A percentile compares a stretch with the other conserved stretches of the same genome.
Evolutionary conservation across 2,888 invertebrate species (phyloP).

Genomic region (Drosophila dives): DNA sequence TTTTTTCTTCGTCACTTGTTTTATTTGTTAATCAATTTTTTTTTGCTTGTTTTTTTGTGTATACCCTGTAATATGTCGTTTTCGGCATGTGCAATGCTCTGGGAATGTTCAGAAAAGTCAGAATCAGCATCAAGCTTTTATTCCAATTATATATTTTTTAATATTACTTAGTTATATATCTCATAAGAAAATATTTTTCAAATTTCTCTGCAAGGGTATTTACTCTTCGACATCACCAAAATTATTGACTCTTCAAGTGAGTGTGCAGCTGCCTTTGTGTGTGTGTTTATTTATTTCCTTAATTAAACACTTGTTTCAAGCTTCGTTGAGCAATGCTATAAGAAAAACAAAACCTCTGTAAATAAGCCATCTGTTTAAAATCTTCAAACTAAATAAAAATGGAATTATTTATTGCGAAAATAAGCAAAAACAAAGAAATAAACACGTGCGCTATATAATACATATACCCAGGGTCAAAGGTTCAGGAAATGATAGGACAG

Average conservation of each 20-base stretch:
- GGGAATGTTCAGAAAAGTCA: not conserved
- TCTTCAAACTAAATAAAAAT: conserved; percentile 21
- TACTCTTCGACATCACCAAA: conserved; percentile 1
- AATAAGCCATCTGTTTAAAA: conserved; percentile 33
- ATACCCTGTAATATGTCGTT: not conserved
- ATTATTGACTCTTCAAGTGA: conserved; percentile 45
- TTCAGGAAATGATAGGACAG: not conserved
- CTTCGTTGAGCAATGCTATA: conserved; percentile 62
- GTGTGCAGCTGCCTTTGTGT: conserved; percentile 21
- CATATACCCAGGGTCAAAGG: not conserved
- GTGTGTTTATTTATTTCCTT: conserved; percentile 69
- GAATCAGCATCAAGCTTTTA: not conserved
- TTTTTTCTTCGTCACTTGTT: conserved; percentile 38
- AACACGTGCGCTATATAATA: conserved; percentile 27
- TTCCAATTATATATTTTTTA: not conserved
- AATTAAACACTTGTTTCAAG: conserved; percentile 81
- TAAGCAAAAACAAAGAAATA: conserved; percentile 16
- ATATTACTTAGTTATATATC: not conserved
- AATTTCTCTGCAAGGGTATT: conserved; percentile 1
- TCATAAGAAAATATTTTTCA: not conserved
- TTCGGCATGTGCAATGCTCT: not conserved
- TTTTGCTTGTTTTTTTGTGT: conserved; percentile 29
- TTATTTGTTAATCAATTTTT: conserved; percentile 65
- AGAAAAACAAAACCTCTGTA: conserved; percentile 26
- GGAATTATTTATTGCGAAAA: conserved; percentile 24